phyloP scores from a whole-genome alignment of 2,888 invertebrate species.

The Caenorhabditis angaria region DNA sequence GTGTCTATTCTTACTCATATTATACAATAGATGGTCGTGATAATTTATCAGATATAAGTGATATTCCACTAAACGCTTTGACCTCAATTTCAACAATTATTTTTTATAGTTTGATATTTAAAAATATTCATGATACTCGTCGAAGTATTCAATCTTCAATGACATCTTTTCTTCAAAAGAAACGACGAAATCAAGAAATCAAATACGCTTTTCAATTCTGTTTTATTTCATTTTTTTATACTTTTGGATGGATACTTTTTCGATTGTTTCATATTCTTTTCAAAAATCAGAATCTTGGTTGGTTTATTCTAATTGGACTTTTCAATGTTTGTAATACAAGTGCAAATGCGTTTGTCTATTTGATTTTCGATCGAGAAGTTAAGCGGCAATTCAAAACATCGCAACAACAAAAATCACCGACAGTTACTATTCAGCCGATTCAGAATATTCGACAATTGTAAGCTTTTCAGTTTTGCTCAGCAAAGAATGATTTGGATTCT shows the following conservation, averaged over 20 bases:
- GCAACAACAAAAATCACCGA: too few species aligned
- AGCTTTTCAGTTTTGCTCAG: too few species aligned
- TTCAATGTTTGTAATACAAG: slow-evolving; percentile 45
- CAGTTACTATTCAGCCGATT: too few species aligned
- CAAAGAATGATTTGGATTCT: too few species aligned
- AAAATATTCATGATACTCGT: slow-evolving; percentile 3
- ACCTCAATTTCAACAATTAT: slow-evolving; percentile 34
- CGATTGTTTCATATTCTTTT: slow-evolving; percentile 36
- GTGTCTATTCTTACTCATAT: slow-evolving; percentile 44
- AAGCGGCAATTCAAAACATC: too few species aligned
- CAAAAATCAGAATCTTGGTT: slow-evolving; percentile 19
- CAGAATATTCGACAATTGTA: too few species aligned
- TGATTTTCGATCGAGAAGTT: too few species aligned
- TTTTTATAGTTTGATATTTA: slow-evolving; percentile 34
- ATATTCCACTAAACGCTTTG: slow-evolving; percentile 48
- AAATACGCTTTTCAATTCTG: slow-evolving; percentile 42
- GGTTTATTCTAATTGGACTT: slow-evolving; percentile 39
- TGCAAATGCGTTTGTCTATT: slow-evolving; percentile 46
- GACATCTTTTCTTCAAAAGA: slow-evolving; percentile 11
- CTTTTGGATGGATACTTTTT: slow-evolving; percentile 31
- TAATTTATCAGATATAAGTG: slow-evolving; percentile 49
- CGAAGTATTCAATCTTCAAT: slow-evolving; percentile 15
- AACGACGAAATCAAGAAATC: slow-evolving; percentile 16
- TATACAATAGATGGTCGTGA: slow-evolving; percentile 17
- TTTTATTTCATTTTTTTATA: slow-evolving; percentile 36